Base-by-base conservation (phyloP, 2,888 invertebrate species). In the Drosophila kambysellisi region DNA sequence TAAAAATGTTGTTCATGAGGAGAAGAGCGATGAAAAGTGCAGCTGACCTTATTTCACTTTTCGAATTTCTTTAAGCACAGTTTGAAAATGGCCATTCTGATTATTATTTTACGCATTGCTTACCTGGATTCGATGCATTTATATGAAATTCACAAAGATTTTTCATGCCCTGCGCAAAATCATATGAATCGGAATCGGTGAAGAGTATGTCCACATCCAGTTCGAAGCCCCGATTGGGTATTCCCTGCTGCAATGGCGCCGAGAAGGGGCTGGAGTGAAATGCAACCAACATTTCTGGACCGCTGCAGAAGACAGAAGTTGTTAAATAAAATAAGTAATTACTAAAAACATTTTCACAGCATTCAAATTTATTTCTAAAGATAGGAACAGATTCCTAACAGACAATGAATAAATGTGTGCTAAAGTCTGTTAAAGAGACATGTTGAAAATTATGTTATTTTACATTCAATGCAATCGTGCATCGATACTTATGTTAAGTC, bases 191-290 rank as follows among this genome's bases (percentile, higher is more conserved):
- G 0, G 97, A 97, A 91, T 98, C 97, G 1, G 97, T 96, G 91
- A 97, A 97, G 46, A 97, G 95, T 46, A 98, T 96, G 88, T 97
- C 97, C n/a, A 97, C 96, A 85, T 96, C 96, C 52, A 98, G 94
- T 91, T 98, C 98, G 88, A 98, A 96, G 65, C 97, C 97, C 5
- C 97, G 94, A 65, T 98, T 94, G 0, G 96, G 96, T 65, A 93
- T 93, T 7, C 94, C 94, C 9, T 95, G 94, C 63, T 96, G 96
- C 60, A 97, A 93, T 4, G 97, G 97, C 60, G 97, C 96, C 74
- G 97, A 96, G 92, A 96, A 96, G 0, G 97, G 96, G 15, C 97
- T 97, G 30, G 97, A 97, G 92, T 96, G 96, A 92, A 98, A 97
- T 61, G 97, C 97, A 9, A 98, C 96, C 59, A 97, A 94, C 96